These are phyloP conservation scores for Zoanthus sansibaricus DNA, from an alignment of 92 coral and sea anemone species.

Conservation along the genomic window DNA sequence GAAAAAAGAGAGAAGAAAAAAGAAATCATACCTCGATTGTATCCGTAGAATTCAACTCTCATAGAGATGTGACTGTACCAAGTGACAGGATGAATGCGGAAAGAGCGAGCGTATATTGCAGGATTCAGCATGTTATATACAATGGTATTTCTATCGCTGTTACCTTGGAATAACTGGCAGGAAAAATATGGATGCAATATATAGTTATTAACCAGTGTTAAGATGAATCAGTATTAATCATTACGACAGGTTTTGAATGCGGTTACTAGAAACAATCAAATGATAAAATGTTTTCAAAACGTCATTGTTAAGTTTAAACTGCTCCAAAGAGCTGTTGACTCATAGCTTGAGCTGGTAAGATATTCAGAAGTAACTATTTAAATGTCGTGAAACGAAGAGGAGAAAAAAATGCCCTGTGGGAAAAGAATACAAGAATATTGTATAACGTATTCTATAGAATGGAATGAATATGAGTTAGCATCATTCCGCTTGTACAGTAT, in stretches of 20 bases:
- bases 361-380: no score
- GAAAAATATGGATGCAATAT: not conserved
- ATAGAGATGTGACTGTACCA: constrained; percentile 77
- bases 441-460: no score
- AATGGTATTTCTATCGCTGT: constrained; percentile 78
- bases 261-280: not conserved
- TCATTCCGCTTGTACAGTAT: no score
- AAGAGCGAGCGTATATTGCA: constrained; percentile 71
- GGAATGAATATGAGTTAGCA: no score
- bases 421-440: no score
- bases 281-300: no score
- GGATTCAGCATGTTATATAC: constrained; percentile 73
- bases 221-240: not conserved
- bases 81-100: constrained; percentile 77
- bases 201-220: not conserved
- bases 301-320: no score
- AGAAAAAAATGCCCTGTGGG: no score
- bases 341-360: no score
- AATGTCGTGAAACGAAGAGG: no score
- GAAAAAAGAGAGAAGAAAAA: no score
- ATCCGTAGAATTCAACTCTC: constrained; percentile 82
- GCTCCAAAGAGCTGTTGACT: no score
- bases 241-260: not conserved
- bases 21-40: constrained; percentile 51
- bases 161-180: constrained; percentile 74